A percentile compares a stretch with the other conserved stretches of the same genome.
phyloP scores from a whole-genome alignment of 2,797 vertebrate species.

The Tragelaphus eurycerus region DNA sequence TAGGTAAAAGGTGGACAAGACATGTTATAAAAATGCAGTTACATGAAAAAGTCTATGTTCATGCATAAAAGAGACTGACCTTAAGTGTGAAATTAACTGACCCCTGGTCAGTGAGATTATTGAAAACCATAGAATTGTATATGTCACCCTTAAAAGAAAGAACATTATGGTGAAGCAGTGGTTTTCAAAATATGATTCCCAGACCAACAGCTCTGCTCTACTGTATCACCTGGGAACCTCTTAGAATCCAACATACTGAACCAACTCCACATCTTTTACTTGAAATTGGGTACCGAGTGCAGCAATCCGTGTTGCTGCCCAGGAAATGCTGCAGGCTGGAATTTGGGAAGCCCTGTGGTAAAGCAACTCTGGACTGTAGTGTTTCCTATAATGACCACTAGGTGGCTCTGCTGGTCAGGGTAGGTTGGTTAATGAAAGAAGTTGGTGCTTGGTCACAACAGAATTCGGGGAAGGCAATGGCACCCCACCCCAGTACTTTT shows the following conservation, averaged over 20 bases:
- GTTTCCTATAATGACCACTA: neutral
- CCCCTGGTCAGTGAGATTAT: neutral
- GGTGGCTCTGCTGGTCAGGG: constrained; percentile 58
- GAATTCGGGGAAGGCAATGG: neutral
- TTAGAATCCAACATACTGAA: neutral
- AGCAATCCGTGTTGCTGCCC: neutral
- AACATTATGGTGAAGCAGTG: neutral
- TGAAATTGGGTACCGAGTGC: neutral
- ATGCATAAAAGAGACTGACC: neutral
- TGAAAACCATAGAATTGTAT: neutral
- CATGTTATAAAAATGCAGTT: neutral
- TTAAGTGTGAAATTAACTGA: neutral
- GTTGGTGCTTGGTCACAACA: neutral
- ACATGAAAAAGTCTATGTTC: neutral
- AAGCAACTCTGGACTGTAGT: neutral
- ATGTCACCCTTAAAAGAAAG: neutral
- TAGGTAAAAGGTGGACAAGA: neutral
- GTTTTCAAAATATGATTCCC: neutral
- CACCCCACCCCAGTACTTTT: too few relatives aligned
- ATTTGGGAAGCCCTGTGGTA: neutral
- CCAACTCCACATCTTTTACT: neutral
- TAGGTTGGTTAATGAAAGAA: neutral
- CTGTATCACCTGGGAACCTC: neutral
- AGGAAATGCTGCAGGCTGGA: neutral
- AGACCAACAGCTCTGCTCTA: neutral